These are phyloP conservation scores for Caerostris darwini DNA, from an alignment of 1,140 invertebrate species.

Conservation along the genomic window DNA sequence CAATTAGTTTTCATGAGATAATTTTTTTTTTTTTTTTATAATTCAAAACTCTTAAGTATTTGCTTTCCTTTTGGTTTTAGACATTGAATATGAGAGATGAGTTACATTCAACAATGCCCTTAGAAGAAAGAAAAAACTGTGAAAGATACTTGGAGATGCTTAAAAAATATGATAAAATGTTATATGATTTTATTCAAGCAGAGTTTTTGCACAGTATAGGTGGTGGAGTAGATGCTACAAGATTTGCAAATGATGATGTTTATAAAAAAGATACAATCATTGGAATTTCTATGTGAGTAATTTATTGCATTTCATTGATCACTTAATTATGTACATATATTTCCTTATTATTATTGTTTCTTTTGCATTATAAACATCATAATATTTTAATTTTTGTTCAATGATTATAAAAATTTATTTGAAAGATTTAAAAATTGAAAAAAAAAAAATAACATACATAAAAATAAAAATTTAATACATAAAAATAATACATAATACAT, in stretches of 20 bases:
- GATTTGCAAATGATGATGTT: conserved; percentile 83
- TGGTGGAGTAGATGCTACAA: conserved; percentile 82
- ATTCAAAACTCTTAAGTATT: neutral
- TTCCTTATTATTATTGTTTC: too few relatives aligned
- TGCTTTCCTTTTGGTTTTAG: neutral
- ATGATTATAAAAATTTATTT: too few relatives aligned
- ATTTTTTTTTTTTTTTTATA: neutral
- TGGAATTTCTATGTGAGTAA: conserved; percentile 83
- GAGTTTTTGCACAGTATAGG: conserved; percentile 81
- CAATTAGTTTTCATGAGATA: neutral
- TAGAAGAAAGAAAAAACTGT: neutral
- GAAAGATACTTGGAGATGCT: conserved; percentile 79
- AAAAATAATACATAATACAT: too few relatives aligned
- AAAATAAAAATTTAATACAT: too few relatives aligned
- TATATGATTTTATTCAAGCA: conserved; percentile 83
- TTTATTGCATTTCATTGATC: too few relatives aligned
- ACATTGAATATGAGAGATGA: conserved; percentile 1
- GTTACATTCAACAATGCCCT: neutral
- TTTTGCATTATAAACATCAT: too few relatives aligned
- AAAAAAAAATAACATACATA: too few relatives aligned
- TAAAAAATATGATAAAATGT: conserved; percentile 80
- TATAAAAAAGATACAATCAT: conserved; percentile 84
- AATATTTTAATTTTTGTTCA: too few relatives aligned
- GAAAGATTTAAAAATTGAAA: too few relatives aligned
- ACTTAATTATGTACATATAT: too few relatives aligned